phyloP scores from a whole-genome alignment of 2,797 vertebrate species.

The Furcifer pardalis region DNA sequence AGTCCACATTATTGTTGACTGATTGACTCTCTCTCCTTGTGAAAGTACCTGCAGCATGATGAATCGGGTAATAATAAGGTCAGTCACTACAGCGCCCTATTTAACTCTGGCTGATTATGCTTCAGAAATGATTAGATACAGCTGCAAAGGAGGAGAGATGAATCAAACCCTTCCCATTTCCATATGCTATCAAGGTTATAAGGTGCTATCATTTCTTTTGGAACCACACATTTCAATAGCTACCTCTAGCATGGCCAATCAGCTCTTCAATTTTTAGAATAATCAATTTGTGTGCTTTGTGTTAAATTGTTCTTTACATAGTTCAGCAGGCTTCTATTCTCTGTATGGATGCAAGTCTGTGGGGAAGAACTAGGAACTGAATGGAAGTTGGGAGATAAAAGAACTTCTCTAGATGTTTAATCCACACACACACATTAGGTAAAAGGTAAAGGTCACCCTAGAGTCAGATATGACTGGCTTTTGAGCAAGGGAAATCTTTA shows the following conservation, averaged over 20 bases:
- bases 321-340: background rate
- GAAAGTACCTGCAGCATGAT: conserved; percentile 55
- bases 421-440: no score
- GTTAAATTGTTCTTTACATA: conserved; percentile 10
- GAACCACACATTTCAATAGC: conserved; percentile 8
- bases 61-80: conserved; percentile 72
- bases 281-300: conserved; percentile 30
- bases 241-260: background rate
- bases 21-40: conserved; percentile 65
- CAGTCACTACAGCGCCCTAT: conserved; percentile 57
- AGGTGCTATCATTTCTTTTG: conserved; percentile 39
- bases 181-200: conserved; percentile 14
- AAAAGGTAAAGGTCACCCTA: no score
- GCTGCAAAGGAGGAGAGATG: conserved; percentile 38
- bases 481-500: no score
- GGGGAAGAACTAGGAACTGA: background rate
- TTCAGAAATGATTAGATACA: conserved; percentile 57
- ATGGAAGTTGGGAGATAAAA: background rate
- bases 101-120: conserved; percentile 68
- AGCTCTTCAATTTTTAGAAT: background rate
- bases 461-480: no score
- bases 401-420: background rate
- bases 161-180: conserved; percentile 59
- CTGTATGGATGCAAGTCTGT: background rate
- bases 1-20: conserved; percentile 70